Evolutionary conservation across 2,888 invertebrate genomes (phyloP).

Genomic region (Cylindroiulus punctatus): DNA sequence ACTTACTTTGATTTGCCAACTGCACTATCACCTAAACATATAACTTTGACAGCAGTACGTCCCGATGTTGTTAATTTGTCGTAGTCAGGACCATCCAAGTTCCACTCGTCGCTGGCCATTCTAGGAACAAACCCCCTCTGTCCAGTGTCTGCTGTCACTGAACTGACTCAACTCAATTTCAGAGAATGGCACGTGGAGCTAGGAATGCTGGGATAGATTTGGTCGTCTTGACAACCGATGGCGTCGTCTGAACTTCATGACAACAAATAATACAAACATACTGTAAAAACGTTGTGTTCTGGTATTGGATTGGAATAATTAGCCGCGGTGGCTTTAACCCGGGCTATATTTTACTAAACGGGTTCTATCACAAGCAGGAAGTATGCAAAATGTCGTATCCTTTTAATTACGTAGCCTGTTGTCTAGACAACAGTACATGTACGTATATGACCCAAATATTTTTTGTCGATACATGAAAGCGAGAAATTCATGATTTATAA

Average conservation of each 20-base stretch:
- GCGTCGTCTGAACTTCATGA: neutral
- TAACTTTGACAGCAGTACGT: constrained; percentile 68
- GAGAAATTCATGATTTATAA: no score
- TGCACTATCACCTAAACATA: constrained; percentile 71
- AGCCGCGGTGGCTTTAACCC: neutral
- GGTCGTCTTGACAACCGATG: neutral
- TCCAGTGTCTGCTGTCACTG: neutral
- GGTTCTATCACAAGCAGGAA: neutral
- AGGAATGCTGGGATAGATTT: constrained; percentile 24
- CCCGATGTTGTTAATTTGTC: constrained; percentile 61
- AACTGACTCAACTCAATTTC: neutral
- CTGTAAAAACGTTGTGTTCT: neutral
- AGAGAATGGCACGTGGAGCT: constrained; percentile 49
- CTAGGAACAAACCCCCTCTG: neutral
- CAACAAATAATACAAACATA: neutral
- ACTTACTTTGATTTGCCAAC: constrained; percentile 71
- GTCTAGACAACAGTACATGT: no score
- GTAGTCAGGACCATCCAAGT: constrained; percentile 60
- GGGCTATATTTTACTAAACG: neutral
- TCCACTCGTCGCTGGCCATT: constrained; percentile 55
- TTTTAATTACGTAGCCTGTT: constrained; percentile 15
- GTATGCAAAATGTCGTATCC: constrained; percentile 37
- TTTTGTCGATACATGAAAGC: no score
- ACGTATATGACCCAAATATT: no score
- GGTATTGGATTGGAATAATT: neutral